A percentile compares a stretch with the other conserved stretches of the same genome.
Conservation (phyloP, 2,797 vertebrate species). For the Hemibagrus guttatus region DNA sequence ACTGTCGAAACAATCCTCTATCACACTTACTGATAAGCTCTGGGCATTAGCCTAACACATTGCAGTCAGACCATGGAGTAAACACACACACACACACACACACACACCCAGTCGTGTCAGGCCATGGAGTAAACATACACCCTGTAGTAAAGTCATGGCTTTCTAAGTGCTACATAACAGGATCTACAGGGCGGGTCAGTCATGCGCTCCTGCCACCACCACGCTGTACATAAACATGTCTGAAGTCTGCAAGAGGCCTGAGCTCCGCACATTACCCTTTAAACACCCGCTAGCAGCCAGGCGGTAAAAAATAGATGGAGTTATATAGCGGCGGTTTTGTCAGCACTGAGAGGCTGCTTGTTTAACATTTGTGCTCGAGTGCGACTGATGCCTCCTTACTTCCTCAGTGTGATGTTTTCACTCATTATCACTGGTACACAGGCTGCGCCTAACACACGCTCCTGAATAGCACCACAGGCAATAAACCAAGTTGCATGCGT, state of each 20-base stretch:
- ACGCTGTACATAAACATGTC: slow-evolving; percentile 1
- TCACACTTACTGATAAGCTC: slow-evolving; percentile 3
- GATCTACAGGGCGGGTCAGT: neutral
- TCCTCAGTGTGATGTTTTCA: neutral
- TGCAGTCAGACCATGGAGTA: neutral
- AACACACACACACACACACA: neutral
- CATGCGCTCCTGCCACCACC: neutral
- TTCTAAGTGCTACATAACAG: neutral
- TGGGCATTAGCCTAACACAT: neutral
- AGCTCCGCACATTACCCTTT: slow-evolving; percentile 16
- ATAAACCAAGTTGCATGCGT: neutral
- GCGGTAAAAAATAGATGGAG: slow-evolving; percentile 33
- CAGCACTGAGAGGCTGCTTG: slow-evolving; percentile 10
- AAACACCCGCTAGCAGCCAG: slow-evolving; percentile 33
- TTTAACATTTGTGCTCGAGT: slow-evolving; percentile 3
- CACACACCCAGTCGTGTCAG: too few relatives aligned
- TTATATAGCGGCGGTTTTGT: slow-evolving; percentile 33
- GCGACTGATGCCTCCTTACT: neutral
- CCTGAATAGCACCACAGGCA: slow-evolving; percentile 1
- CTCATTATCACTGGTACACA: neutral
- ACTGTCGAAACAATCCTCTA: neutral
- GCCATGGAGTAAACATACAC: too few relatives aligned
- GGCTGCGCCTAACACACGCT: neutral
- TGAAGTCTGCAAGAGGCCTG: slow-evolving; percentile 7
- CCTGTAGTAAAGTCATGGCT: neutral